Evolutionary conservation across 2,113 vertebrate genomes (phyloP).

Genomic region (Cisticola juncidis): DNA sequence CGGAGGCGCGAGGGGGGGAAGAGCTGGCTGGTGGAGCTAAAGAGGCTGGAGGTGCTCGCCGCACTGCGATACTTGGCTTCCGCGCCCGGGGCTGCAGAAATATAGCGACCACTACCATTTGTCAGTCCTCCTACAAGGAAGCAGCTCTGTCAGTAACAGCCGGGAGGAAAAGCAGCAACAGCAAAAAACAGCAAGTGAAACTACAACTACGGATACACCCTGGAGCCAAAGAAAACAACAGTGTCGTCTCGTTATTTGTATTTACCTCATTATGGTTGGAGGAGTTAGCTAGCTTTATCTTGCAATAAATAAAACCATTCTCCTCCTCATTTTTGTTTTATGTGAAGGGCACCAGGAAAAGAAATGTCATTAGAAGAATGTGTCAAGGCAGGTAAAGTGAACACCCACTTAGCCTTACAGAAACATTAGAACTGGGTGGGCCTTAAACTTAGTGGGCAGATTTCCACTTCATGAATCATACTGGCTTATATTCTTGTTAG

Average conservation of each 20-base stretch:
- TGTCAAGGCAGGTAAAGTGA: neutral
- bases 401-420: neutral
- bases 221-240: slow-evolving; percentile 28
- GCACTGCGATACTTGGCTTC: slow-evolving; percentile 94
- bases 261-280: neutral
- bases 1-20: slow-evolving; percentile 93
- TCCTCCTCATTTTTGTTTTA: slow-evolving; percentile 21
- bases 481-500: neutral
- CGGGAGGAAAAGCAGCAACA: neutral
- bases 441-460: neutral
- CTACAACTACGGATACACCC: slow-evolving; percentile 19
- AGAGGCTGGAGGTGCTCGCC: slow-evolving; percentile 88
- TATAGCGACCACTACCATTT: slow-evolving; percentile 95
- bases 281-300: slow-evolving; percentile 20
- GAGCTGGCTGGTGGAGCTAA: slow-evolving; percentile 95
- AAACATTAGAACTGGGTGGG: neutral
- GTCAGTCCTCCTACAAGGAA: slow-evolving; percentile 91
- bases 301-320: slow-evolving; percentile 19
- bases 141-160: slow-evolving; percentile 67
- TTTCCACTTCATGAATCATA: neutral
- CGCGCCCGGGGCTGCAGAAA: slow-evolving; percentile 95
- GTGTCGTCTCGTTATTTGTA: neutral
- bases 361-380: neutral
- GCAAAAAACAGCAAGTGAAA: slow-evolving; percentile 35
- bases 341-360: slow-evolving; percentile 18